Conservation (phyloP, 2,888 invertebrate species). For the Plebejus anna region DNA sequence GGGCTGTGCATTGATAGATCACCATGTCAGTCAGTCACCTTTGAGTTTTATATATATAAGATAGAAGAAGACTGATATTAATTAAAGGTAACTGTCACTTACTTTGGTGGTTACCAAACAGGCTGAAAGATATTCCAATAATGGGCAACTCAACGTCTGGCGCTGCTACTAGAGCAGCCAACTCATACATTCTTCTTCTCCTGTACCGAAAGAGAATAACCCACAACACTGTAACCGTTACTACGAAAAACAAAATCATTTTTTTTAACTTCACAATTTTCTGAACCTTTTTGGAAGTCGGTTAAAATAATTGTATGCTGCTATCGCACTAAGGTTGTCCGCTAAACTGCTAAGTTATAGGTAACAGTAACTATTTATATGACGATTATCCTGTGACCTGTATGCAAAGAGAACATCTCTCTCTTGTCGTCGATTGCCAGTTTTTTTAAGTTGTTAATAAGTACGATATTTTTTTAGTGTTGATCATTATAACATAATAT, state of each 20-base stretch:
- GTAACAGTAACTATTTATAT: constrained; percentile 1
- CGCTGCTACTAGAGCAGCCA: constrained; percentile 49
- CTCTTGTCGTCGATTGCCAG: neutral
- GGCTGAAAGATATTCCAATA: constrained; percentile 52
- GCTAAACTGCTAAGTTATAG: neutral
- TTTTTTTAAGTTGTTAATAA: too few relatives aligned
- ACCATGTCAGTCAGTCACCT: too few relatives aligned
- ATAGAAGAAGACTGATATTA: too few relatives aligned
- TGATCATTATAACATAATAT: too few relatives aligned
- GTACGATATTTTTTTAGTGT: too few relatives aligned
- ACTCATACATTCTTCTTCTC: constrained; percentile 54
- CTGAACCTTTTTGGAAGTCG: neutral
- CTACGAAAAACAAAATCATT: constrained; percentile 52
- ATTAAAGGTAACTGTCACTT: constrained; percentile 34
- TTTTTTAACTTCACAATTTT: neutral
- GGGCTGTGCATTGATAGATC: too few relatives aligned
- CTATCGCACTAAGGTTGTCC: constrained; percentile 1
- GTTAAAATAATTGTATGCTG: neutral
- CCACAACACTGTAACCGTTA: constrained; percentile 48
- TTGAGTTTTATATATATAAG: too few relatives aligned
- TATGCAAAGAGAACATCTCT: neutral
- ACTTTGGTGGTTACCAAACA: constrained; percentile 58
- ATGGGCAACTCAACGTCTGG: constrained; percentile 47
- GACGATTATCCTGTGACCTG: neutral
- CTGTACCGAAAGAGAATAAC: constrained; percentile 47